Evolutionary conservation across 2,797 vertebrate genomes (phyloP).

Genomic region (Parauchenoglanis ngamensis): DNA sequence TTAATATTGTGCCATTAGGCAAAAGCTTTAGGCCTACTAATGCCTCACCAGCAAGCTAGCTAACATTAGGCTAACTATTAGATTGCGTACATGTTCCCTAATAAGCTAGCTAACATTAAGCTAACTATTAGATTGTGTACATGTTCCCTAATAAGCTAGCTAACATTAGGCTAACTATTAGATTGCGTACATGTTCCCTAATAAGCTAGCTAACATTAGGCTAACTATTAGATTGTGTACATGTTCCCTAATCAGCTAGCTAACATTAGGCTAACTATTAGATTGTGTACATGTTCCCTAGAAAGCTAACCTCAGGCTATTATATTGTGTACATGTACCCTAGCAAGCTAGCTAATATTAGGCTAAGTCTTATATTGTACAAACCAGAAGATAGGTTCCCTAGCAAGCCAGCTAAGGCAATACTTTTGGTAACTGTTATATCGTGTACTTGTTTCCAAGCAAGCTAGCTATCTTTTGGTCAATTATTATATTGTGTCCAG

Average conservation of each 20-base stretch:
- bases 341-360: neutral
- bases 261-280: neutral
- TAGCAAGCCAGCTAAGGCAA: too few species aligned
- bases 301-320: too few species aligned
- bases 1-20: neutral
- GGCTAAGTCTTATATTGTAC: too few species aligned
- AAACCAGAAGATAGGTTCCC: too few species aligned
- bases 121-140: neutral
- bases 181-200: neutral
- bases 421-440: too few species aligned
- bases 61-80: neutral
- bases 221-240: neutral
- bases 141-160: neutral
- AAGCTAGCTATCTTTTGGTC: neutral
- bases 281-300: neutral
- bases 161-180: neutral
- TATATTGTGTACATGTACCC: too few species aligned
- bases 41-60: neutral
- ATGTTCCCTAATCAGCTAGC: neutral
- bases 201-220: neutral
- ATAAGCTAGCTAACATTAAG: neutral
- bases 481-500: neutral
- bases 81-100: neutral
- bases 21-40: neutral
- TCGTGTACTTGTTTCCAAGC: neutral